A percentile compares a stretch with the other conserved stretches of the same genome.
phyloP scores from a whole-genome alignment of 2,888 invertebrate species.

The Aleiodes testaceus region DNA sequence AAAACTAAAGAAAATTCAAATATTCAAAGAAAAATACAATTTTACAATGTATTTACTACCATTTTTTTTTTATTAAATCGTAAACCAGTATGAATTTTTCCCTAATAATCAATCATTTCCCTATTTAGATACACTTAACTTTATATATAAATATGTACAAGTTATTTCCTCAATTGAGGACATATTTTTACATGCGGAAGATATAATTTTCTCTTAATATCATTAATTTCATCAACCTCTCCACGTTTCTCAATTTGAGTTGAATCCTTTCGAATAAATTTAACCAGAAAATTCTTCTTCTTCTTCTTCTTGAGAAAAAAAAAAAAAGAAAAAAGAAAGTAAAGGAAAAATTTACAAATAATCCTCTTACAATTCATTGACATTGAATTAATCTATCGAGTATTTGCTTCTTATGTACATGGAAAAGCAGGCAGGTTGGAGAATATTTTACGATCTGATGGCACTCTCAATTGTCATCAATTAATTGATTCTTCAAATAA shows the following conservation, averaged over 20 bases:
- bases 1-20: slow-evolving; percentile 49
- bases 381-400: slow-evolving; percentile 17
- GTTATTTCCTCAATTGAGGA: neutral
- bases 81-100: neutral
- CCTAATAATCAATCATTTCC: neutral
- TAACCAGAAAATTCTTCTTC: too few species aligned
- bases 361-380: neutral
- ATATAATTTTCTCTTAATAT: neutral
- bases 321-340: neutral
- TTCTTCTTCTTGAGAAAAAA: too few species aligned
- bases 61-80: slow-evolving; percentile 24
- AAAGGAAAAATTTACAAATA: neutral
- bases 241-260: too few species aligned
- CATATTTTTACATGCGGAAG: neutral
- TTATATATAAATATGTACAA: slow-evolving; percentile 29
- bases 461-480: slow-evolving; percentile 12
- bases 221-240: too few species aligned
- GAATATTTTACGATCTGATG: slow-evolving; percentile 5
- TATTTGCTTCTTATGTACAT: slow-evolving; percentile 25
- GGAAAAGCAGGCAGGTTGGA: slow-evolving; percentile 1
- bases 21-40: neutral
- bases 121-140: neutral
- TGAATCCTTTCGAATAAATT: too few species aligned
- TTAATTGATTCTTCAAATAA: neutral
- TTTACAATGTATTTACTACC: neutral